Percentiles rank a stretch among this genome's conserved stretches.
phyloP scores from a whole-genome alignment of 2,113 vertebrate genomes.

The Rhagologus leucostigma region DNA sequence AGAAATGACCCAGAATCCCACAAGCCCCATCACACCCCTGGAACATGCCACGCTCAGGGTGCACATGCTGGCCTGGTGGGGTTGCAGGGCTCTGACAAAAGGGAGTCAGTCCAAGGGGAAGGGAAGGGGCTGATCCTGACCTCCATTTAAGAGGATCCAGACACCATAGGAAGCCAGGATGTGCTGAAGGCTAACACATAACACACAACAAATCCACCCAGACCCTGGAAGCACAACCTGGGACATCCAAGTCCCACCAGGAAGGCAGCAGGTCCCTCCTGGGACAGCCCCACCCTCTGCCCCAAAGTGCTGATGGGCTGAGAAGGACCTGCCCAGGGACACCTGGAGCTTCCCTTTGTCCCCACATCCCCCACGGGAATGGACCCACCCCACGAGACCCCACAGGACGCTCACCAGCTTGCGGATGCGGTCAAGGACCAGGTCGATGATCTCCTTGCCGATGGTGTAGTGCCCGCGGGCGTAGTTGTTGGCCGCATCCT shows the following conservation, averaged over 20 bases:
- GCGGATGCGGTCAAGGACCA: constrained; percentile 5
- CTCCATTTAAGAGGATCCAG: background rate
- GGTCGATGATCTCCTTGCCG: constrained; percentile 71
- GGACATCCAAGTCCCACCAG: background rate
- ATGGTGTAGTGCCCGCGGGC: constrained; percentile 73
- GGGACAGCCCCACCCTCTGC: background rate
- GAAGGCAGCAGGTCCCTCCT: background rate
- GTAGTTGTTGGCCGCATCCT: constrained; percentile 73
- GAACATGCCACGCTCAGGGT: too few species aligned
- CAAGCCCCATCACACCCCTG: rapidly evolving
- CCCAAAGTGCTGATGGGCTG: too few species aligned
- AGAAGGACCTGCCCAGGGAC: background rate
- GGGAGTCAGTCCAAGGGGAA: background rate
- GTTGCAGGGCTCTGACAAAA: rapidly evolving
- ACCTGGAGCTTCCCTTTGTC: background rate
- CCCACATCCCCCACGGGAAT: background rate
- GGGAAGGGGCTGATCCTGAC: background rate
- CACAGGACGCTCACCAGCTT: background rate
- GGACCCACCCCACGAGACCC: background rate
- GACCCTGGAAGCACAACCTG: background rate
- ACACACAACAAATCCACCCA: too few species aligned
- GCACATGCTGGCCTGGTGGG: too few species aligned
- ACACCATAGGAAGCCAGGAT: background rate
- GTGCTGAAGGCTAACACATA: background rate
- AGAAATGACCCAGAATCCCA: background rate